These are phyloP conservation scores for Uloborus diversus DNA, from an alignment of 1,140 invertebrate species.

Conservation along the genomic window DNA sequence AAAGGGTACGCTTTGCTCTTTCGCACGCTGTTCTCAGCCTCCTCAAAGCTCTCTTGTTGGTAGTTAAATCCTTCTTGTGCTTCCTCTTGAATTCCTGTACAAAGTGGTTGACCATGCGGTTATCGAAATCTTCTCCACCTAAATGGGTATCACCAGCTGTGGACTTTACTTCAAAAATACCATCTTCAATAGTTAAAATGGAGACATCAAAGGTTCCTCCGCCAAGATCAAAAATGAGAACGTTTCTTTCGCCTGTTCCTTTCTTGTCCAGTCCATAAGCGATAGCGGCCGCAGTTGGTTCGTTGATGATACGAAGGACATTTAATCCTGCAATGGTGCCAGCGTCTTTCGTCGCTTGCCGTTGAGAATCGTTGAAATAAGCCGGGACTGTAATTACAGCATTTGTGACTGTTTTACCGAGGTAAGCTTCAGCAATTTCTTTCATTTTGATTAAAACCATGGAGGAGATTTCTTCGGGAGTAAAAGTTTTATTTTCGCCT, in stretches of 20 bases:
- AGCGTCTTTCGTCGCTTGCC: slow-evolving; percentile 89
- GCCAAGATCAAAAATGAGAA: slow-evolving; percentile 87
- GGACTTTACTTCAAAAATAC: slow-evolving; percentile 94
- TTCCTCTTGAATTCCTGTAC: slow-evolving; percentile 96
- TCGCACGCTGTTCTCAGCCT: slow-evolving; percentile 93
- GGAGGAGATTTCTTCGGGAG: slow-evolving; percentile 86
- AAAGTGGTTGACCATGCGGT: slow-evolving; percentile 94
- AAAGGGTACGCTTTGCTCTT: slow-evolving; percentile 93
- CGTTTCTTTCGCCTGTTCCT: slow-evolving; percentile 73
- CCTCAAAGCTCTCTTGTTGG: slow-evolving; percentile 89
- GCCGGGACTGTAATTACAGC: slow-evolving; percentile 76
- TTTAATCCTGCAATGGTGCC: slow-evolving; percentile 72
- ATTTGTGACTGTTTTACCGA: slow-evolving; percentile 66
- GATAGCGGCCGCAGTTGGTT: slow-evolving; percentile 81
- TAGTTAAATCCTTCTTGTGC: slow-evolving; percentile 91
- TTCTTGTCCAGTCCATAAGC: slow-evolving; percentile 87
- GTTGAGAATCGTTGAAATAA: slow-evolving; percentile 90
- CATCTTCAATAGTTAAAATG: slow-evolving; percentile 93
- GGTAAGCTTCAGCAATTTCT: slow-evolving; percentile 70
- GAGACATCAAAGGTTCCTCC: slow-evolving; percentile 98
- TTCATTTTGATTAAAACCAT: slow-evolving; percentile 83
- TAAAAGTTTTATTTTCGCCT: slow-evolving; percentile 79
- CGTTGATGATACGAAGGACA: slow-evolving; percentile 78
- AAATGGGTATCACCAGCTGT: slow-evolving; percentile 97
- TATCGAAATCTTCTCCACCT: slow-evolving; percentile 97